These are phyloP conservation scores for Coelopa pilipes DNA, from an alignment of 2,888 invertebrate genomes.

Conservation along the genomic window DNA sequence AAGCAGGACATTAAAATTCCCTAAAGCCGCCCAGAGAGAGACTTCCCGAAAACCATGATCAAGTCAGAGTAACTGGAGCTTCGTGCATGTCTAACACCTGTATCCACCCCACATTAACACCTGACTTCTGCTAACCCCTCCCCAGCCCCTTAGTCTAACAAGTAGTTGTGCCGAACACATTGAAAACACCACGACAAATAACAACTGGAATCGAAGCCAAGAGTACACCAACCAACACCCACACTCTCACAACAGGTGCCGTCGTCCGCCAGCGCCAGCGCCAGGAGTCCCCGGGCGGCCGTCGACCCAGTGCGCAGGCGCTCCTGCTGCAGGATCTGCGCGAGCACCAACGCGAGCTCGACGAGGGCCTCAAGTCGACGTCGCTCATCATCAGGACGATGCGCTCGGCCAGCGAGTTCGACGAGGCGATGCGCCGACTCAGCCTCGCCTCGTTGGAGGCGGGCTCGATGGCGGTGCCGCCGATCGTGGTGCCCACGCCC, in stretches of 20 bases:
- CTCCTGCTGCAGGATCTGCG: slow-evolving; percentile 57
- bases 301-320: slow-evolving; percentile 56
- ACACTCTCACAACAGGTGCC: slow-evolving; percentile 28
- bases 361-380: slow-evolving; percentile 65
- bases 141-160: not conserved
- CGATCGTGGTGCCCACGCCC: slow-evolving; percentile 55
- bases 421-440: slow-evolving; percentile 65
- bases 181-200: not conserved
- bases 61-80: too few species aligned
- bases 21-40: too few species aligned
- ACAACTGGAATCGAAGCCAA: slow-evolving; percentile 19
- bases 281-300: slow-evolving; percentile 41
- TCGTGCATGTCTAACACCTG: not conserved
- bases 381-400: slow-evolving; percentile 66
- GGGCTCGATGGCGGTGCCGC: slow-evolving; percentile 52
- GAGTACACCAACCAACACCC: slow-evolving; percentile 37
- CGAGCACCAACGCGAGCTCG: slow-evolving; percentile 59
- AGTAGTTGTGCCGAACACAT: not conserved
- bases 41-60: not conserved
- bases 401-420: slow-evolving; percentile 65
- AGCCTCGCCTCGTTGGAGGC: slow-evolving; percentile 61
- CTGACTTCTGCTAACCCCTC: not conserved
- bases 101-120: not conserved
- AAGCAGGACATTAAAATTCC: too few species aligned
- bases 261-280: slow-evolving; percentile 32